These are phyloP conservation scores for Argyresthia albistria DNA, from an alignment of 2,888 invertebrate genomes.

Conservation along the genomic window DNA sequence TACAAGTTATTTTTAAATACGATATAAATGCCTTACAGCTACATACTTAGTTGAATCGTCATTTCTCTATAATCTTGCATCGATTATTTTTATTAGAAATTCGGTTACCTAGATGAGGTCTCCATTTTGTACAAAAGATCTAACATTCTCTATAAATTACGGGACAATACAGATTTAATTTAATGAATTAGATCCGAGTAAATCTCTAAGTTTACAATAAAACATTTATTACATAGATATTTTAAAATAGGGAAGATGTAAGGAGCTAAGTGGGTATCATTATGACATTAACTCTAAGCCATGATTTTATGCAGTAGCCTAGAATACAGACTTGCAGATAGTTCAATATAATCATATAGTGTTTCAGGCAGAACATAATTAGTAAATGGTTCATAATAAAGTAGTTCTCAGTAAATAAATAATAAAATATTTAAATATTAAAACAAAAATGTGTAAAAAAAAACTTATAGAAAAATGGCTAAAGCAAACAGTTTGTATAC, in stretches of 20 bases:
- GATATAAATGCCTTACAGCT: not conserved
- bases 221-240: conserved; percentile 66
- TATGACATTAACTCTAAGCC: conserved; percentile 49
- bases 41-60: not conserved
- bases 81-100: conserved; percentile 38
- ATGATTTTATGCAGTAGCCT: conserved; percentile 32
- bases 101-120: conserved; percentile 71
- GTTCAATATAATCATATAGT: not conserved
- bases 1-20: not conserved
- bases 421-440: conserved; percentile 66
- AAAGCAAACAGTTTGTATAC: conserved; percentile 59
- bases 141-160: conserved; percentile 41
- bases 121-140: conserved; percentile 60
- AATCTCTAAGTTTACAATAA: conserved; percentile 64
- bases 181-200: conserved; percentile 57
- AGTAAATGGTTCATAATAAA: conserved; percentile 5
- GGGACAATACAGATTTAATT: conserved; percentile 61
- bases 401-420: conserved; percentile 56
- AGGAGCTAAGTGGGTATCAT: conserved; percentile 48
- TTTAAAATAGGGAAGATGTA: conserved; percentile 49
- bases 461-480: conserved; percentile 53
- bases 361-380: not conserved
- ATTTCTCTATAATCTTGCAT: conserved; percentile 1
- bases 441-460: conserved; percentile 54
- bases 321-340: conserved; percentile 6